Evolutionary conservation across 2,797 vertebrate genomes (phyloP).

Genomic region (Huso huso): DNA sequence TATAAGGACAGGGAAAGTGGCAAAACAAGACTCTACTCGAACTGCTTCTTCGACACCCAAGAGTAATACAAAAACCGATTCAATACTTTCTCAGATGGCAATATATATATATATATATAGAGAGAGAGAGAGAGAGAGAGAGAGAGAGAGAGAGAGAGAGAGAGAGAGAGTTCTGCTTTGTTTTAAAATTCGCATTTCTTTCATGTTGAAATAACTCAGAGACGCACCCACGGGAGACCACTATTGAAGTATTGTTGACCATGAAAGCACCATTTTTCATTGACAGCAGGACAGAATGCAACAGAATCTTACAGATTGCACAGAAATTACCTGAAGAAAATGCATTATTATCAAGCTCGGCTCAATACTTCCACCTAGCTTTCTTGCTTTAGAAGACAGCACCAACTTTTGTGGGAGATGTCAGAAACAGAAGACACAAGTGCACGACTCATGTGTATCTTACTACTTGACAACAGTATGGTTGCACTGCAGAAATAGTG

Average conservation of each 20-base stretch:
- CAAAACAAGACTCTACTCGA: too few relatives aligned
- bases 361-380: slow-evolving; percentile 56
- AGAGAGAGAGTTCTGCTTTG: too few relatives aligned
- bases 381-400: slow-evolving; percentile 43
- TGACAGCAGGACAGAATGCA: neutral
- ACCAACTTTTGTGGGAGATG: too few relatives aligned
- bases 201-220: neutral
- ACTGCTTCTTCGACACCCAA: too few relatives aligned
- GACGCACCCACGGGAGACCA: neutral
- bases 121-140: too few relatives aligned
- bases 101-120: too few relatives aligned
- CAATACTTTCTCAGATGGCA: too few relatives aligned
- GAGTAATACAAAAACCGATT: too few relatives aligned
- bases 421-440: neutral
- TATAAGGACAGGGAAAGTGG: too few relatives aligned
- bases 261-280: neutral
- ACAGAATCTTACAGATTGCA: neutral
- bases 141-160: too few relatives aligned
- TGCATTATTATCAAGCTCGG: slow-evolving; percentile 32
- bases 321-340: neutral
- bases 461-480: neutral
- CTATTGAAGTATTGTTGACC: neutral
- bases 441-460: neutral
- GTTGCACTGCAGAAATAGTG: slow-evolving; percentile 19
- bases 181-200: neutral